phyloP scores from a whole-genome alignment of 2,113 vertebrate species.

The Mungos mungo region DNA sequence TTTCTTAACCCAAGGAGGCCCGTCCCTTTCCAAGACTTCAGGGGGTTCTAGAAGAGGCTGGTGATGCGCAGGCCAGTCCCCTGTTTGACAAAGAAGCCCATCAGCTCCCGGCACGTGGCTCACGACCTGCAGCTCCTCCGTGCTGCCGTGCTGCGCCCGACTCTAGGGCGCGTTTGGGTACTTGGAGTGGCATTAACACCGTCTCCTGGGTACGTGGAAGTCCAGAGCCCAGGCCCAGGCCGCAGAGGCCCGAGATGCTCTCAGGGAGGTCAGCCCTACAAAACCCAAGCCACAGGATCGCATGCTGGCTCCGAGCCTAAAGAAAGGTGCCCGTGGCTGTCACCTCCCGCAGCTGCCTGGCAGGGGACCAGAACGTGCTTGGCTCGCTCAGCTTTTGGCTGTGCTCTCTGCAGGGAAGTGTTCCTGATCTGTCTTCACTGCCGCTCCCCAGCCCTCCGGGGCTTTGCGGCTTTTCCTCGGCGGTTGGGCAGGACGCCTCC shows the following conservation, averaged over 20 bases:
- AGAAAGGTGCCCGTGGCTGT: constrained; percentile 31
- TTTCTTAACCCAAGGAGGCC: not conserved
- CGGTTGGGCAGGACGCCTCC: constrained; percentile 53
- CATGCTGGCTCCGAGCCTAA: not conserved
- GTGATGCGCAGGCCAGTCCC: not conserved
- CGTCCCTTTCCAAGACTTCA: not conserved
- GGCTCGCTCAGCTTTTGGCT: constrained; percentile 8
- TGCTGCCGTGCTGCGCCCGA: fast-evolving
- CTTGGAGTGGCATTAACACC: not conserved
- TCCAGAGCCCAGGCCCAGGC: not conserved
- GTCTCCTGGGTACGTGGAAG: not conserved
- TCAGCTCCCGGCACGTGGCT: not conserved
- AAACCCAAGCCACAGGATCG: not conserved
- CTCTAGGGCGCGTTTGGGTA: not conserved
- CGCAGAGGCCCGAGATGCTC: not conserved
- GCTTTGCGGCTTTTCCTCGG: constrained; percentile 57
- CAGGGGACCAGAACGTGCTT: constrained; percentile 9
- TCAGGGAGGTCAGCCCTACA: not conserved
- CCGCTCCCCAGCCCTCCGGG: not conserved
- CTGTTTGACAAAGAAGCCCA: not conserved
- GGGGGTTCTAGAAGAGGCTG: not conserved
- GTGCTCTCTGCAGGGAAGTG: not conserved
- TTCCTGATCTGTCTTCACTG: constrained; percentile 3
- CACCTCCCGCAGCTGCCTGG: constrained; percentile 54
- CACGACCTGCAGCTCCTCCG: fast-evolving